Percentiles rank a stretch among this genome's conserved stretches.
Conservation (phyloP, 2,113 vertebrate species). For the Paraplagusia blochii region DNA sequence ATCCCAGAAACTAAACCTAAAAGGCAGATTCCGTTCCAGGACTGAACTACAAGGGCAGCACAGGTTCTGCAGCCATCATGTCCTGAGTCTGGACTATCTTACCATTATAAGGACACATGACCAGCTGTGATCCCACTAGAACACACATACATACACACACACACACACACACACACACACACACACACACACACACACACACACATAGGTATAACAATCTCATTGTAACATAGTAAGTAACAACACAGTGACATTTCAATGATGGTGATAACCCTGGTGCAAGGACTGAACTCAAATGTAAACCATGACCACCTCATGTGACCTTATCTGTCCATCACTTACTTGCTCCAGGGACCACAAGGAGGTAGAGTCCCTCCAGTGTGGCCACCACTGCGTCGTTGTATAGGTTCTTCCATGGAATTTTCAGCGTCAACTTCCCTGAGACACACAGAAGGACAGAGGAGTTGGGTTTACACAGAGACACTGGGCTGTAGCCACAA, state of each 20-base stretch:
- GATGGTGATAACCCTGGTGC: no score
- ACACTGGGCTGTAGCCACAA: neutral
- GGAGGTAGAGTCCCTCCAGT: slow-evolving; percentile 90
- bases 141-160: slow-evolving; percentile 42
- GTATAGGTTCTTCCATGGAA: slow-evolving; percentile 98
- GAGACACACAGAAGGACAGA: slow-evolving; percentile 28
- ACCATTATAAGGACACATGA: slow-evolving; percentile 49
- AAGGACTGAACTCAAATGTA: no score
- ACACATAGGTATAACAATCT: no score
- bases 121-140: slow-evolving; percentile 56
- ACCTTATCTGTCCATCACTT: slow-evolving; percentile 54
- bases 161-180: slow-evolving; percentile 9
- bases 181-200: slow-evolving; percentile 1
- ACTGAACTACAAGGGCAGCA: no score
- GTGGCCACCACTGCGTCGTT: slow-evolving; percentile 93
- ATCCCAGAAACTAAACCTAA: no score
- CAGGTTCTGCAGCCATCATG: no score
- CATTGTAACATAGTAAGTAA: no score
- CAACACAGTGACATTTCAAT: no score
- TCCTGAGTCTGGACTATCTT: slow-evolving; percentile 31
- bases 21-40: no score
- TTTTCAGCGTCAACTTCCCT: slow-evolving; percentile 96
- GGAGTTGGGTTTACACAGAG: neutral
- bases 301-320: no score
- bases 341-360: slow-evolving; percentile 95